Conservation (phyloP, 1,140 invertebrate genomes). For the Akabosia matsudoensis region DNA sequence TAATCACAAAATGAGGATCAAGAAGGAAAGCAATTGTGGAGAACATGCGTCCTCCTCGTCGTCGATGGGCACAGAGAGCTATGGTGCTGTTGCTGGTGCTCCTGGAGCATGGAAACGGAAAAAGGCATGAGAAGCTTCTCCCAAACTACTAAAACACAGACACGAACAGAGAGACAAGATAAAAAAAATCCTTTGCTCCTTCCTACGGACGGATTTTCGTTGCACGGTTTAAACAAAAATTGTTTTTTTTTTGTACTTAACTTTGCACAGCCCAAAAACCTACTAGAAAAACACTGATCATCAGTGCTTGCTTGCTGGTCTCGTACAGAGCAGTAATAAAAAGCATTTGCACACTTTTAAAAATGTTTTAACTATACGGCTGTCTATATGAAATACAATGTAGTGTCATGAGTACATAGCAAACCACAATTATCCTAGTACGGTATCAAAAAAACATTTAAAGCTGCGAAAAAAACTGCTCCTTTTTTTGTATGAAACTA, state of each 20-base stretch:
- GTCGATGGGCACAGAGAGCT: not conserved
- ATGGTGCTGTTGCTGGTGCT: not conserved
- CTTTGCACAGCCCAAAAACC: not conserved
- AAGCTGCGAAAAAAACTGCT: too few species aligned
- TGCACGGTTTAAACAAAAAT: not conserved
- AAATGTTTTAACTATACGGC: too few species aligned
- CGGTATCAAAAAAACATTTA: too few species aligned
- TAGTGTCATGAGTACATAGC: too few species aligned
- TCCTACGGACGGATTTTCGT: not conserved
- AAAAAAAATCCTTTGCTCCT: too few species aligned
- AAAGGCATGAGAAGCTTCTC: slow-evolving; percentile 13
- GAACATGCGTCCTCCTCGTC: not conserved
- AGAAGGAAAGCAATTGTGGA: not conserved
- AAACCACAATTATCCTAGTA: too few species aligned
- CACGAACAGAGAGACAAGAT: not conserved
- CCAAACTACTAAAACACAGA: not conserved
- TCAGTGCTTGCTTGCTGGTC: not conserved
- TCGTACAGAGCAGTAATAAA: too few species aligned
- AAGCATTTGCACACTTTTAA: too few species aligned
- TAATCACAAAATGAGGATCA: not conserved
- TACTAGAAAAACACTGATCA: not conserved
- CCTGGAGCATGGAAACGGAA: slow-evolving; percentile 20
- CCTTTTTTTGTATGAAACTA: too few species aligned
- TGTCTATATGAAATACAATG: too few species aligned
- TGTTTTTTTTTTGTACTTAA: slow-evolving; percentile 7